phyloP scores from a whole-genome alignment of 2,888 invertebrate species.

The Ramazzottius varieornatus region DNA sequence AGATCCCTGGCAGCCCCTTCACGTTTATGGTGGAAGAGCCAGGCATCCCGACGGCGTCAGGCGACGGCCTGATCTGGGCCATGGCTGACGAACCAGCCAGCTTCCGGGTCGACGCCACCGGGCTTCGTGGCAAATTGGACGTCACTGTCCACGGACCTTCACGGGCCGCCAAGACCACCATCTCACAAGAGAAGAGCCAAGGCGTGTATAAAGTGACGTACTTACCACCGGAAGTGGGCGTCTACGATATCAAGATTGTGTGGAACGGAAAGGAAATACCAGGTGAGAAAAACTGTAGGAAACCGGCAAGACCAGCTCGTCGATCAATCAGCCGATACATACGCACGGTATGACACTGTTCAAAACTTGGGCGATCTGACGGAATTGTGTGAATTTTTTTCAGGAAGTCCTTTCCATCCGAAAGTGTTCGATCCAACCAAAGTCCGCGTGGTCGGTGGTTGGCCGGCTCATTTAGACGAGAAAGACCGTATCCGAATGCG shows the following conservation, averaged over 20 bases:
- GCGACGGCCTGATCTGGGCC: conserved; percentile 28
- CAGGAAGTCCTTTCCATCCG: conserved; percentile 58
- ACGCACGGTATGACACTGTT: no score
- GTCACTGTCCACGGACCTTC: conserved; percentile 24
- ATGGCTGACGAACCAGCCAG: conserved; percentile 26
- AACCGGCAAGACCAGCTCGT: no score
- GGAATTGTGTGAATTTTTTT: conserved; percentile 24
- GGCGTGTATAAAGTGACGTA: conserved; percentile 60
- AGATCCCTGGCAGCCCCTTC: conserved; percentile 30
- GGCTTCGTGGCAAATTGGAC: conserved; percentile 26
- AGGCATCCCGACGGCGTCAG: conserved; percentile 33
- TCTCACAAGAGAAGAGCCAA: neutral
- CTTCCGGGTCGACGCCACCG: conserved; percentile 29
- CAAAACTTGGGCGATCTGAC: no score
- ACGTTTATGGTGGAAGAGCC: conserved; percentile 30
- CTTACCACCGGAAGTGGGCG: conserved; percentile 64
- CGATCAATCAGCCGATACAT: no score
- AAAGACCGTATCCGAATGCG: conserved; percentile 26
- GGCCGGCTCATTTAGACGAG: conserved; percentile 51
- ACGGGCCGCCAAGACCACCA: neutral
- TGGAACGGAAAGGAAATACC: conserved; percentile 30
- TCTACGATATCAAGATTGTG: conserved; percentile 60
- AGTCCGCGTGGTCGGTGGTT: conserved; percentile 52
- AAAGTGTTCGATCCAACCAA: conserved; percentile 44
- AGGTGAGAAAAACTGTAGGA: no score